phyloP scores from a whole-genome alignment of 1,140 invertebrate genomes.

The Lanistes nyassanus region DNA sequence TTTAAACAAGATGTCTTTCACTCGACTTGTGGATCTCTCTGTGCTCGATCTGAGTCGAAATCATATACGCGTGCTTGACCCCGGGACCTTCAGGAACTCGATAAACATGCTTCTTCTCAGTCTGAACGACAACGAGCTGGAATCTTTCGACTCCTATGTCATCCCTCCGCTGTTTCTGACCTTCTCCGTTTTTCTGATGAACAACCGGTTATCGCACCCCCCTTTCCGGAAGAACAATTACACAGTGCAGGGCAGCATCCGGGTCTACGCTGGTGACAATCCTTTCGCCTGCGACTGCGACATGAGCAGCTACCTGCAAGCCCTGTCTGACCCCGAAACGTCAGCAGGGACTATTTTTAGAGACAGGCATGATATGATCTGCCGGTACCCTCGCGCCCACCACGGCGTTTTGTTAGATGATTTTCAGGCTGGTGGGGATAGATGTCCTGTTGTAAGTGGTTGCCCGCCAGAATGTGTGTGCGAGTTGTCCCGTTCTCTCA shows the following conservation, averaged over 20 bases:
- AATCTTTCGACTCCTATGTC: conserved; percentile 4
- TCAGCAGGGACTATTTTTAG: neutral
- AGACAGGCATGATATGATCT: neutral
- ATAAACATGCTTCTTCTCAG: neutral
- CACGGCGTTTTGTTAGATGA: neutral
- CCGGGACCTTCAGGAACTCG: conserved; percentile 9
- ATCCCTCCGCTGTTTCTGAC: neutral
- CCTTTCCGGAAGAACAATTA: conserved; percentile 1
- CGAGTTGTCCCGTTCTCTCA: neutral
- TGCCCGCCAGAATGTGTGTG: conserved; percentile 11
- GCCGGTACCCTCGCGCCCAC: neutral
- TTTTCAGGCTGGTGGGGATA: neutral
- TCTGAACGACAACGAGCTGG: conserved; percentile 7
- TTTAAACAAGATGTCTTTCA: conserved; percentile 12
- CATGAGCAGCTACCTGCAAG: neutral
- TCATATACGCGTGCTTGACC: conserved; percentile 2
- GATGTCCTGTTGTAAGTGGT: conserved; percentile 8
- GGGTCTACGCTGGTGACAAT: conserved; percentile 10
- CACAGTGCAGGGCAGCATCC: neutral
- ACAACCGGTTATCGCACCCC: conserved; percentile 17
- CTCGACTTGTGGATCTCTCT: neutral
- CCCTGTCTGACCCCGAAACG: neutral
- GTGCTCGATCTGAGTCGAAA: conserved; percentile 14
- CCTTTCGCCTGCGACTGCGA: conserved; percentile 19
- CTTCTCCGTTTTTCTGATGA: neutral